A percentile compares a stretch with the other conserved stretches of the same genome.
These are phyloP conservation scores for Leptinotarsa haldemani DNA, from an alignment of 2,888 invertebrate genomes.

Conservation along the genomic window DNA sequence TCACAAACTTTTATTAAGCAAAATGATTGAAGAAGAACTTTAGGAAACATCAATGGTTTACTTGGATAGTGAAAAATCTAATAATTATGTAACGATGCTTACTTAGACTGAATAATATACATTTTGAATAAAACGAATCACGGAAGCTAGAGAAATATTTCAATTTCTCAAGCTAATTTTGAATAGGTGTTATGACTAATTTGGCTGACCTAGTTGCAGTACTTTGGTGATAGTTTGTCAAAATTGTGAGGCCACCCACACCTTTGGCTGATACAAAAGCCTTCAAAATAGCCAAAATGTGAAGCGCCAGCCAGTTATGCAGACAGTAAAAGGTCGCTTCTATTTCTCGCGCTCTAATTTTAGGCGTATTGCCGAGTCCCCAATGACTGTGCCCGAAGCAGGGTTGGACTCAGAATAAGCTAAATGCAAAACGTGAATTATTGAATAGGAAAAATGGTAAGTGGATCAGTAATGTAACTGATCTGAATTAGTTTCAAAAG, in stretches of 20 bases:
- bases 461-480: no score
- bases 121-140: no score
- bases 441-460: no score
- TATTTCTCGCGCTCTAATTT: conserved; percentile 60
- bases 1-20: no score
- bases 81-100: no score
- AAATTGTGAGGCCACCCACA: conserved; percentile 14
- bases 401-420: not conserved
- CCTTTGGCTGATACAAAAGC: conserved; percentile 30
- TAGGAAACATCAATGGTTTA: no score
- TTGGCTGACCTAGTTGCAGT: not conserved
- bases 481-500: no score
- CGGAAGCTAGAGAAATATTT: no score
- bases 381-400: conserved; percentile 24
- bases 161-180: not conserved
- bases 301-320: conserved; percentile 49
- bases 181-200: not conserved
- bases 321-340: conserved; percentile 59
- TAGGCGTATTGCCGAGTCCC: conserved; percentile 40
- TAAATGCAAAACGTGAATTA: no score
- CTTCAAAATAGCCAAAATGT: conserved; percentile 37
- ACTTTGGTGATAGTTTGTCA: not conserved
- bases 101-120: no score
- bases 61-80: no score
- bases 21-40: no score